Evolutionary conservation across 2,888 invertebrate genomes (phyloP), one percentile per base, ranked within the genome.

Genomic region (Bombylius major): DNA sequence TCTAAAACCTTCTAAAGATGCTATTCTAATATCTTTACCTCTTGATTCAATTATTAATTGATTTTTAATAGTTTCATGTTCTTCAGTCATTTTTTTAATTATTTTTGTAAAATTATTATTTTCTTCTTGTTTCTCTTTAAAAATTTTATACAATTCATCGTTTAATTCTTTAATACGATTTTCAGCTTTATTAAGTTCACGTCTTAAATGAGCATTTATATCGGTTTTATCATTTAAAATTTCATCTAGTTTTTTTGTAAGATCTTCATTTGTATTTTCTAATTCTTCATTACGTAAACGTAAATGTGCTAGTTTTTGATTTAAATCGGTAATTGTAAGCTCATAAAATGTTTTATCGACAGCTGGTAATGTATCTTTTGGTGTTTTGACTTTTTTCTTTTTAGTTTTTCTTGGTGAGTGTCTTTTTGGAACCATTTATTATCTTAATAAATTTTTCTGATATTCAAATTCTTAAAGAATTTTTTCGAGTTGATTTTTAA

Each of bases 261-360:
- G 64, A 55, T 79, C 79, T 53, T 85, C 82, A 70, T 88, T 86
- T 59, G 82, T 80, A 44, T 78, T 76, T 71, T 92, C 90, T 47
- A 90, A 76, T 65, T 87, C 86, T 56, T 80, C 79, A 54, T 83
- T 78, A 55, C 80, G 78, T 4, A 77, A 68, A 50, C 84, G 78
- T 9, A 89, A 73, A 70, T 90, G 81, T 23, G 83, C 81, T 58
- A 93, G 73, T 76, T 91, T 89, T 60, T 85, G 79, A 67, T 92
- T 92, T 61, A 89, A 78, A 69, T 93, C 92, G 32, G 84, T 79
- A 56, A 94, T 82, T 69, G 89, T 87, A 53, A 92, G 77, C 68
- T 92, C 88, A 65, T 86, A 86, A 67, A 89, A 88, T 42, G 89
- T 83, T 65, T 82, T 84, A 63, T 90, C 89, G 5, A 89, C 84